These are phyloP conservation scores for Heliornis fulica DNA, from an alignment of 2,113 vertebrate species.

Conservation along the genomic window DNA sequence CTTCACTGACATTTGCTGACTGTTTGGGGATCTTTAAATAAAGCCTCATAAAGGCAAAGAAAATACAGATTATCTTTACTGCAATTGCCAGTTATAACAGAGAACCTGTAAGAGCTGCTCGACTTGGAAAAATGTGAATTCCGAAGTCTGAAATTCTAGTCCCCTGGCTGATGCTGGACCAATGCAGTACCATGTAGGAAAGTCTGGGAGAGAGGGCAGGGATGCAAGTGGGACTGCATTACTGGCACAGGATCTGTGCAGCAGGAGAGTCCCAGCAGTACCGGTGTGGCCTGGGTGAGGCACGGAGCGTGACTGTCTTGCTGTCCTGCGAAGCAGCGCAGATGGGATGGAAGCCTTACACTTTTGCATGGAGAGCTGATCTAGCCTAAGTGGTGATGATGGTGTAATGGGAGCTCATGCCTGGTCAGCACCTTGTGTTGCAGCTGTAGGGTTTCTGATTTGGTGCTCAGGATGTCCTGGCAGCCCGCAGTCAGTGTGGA, in stretches of 20 bases:
- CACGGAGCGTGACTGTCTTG: fast-evolving
- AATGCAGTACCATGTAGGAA: background rate
- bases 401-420: background rate
- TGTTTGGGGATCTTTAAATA: background rate
- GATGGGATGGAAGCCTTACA: background rate
- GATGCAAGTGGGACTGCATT: background rate
- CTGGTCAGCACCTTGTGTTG: background rate
- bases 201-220: background rate
- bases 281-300: background rate
- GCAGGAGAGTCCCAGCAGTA: background rate
- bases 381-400: background rate
- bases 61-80: background rate
- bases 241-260: background rate
- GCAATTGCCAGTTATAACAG: background rate
- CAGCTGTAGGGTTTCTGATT: background rate
- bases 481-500: background rate
- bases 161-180: background rate
- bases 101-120: background rate
- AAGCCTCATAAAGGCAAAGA: background rate
- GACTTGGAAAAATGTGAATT: background rate
- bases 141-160: background rate
- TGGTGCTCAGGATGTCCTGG: background rate
- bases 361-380: fast-evolving
- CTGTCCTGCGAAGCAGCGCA: fast-evolving
- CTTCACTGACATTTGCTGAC: background rate